Percentiles rank a stretch among this genome's conserved stretches.
phyloP scores from a whole-genome alignment of 2,888 invertebrate genomes.

The Eilema griseolum region DNA sequence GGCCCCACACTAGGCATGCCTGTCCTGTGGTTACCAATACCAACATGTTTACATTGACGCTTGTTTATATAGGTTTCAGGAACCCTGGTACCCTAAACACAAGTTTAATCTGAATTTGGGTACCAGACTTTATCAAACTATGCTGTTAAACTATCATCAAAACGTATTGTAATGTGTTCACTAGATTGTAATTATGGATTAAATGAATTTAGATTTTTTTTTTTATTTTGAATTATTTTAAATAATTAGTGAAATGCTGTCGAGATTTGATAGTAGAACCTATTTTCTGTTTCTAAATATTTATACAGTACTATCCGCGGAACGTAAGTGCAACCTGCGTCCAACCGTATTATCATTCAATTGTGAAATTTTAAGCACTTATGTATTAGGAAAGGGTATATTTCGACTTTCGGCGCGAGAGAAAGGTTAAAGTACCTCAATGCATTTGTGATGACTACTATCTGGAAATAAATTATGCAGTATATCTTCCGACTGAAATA shows the following conservation, averaged over 20 bases:
- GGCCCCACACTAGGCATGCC: no score
- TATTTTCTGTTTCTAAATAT: slow-evolving; percentile 54
- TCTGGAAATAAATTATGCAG: not conserved
- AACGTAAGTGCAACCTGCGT: slow-evolving; percentile 44
- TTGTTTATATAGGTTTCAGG: no score
- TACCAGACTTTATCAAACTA: no score
- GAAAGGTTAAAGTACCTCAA: not conserved
- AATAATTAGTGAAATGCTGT: not conserved
- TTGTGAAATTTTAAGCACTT: slow-evolving; percentile 41
- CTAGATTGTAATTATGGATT: no score
- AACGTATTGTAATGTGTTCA: no score
- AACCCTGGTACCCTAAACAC: no score
- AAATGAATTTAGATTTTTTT: no score
- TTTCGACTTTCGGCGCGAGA: not conserved
- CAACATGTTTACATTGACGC: no score
- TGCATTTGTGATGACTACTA: not conserved
- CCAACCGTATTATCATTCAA: slow-evolving; percentile 36
- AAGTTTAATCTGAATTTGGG: no score
- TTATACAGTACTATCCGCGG: slow-evolving; percentile 41
- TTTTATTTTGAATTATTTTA: no score
- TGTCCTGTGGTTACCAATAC: no score
- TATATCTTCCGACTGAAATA: not conserved
- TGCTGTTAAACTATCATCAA: no score
- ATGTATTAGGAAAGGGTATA: not conserved
- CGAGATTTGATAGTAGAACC: slow-evolving; percentile 33